Evolutionary conservation across 2,113 vertebrate species (phyloP).

Genomic region (Melierax canorus): DNA sequence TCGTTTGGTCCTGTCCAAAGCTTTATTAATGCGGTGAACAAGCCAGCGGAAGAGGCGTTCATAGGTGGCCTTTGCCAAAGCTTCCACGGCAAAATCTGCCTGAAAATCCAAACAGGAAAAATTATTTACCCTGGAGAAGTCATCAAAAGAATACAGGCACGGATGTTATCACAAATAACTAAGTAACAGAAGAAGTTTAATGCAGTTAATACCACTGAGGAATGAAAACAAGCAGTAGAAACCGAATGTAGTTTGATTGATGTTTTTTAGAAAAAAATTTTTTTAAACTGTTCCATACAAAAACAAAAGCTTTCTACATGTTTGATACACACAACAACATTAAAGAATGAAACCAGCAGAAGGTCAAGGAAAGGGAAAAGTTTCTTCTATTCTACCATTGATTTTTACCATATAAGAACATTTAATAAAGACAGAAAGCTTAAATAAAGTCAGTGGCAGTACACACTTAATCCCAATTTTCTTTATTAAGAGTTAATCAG

Average conservation of each 20-base stretch:
- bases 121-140: not conserved
- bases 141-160: not conserved
- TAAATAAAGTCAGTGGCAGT: not conserved
- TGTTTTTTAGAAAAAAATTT: not conserved
- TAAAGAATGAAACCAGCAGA: not conserved
- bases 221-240: not conserved
- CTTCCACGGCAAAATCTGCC: constrained; percentile 97
- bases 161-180: not conserved
- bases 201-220: not conserved
- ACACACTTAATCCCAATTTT: no score
- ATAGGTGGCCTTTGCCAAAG: constrained; percentile 94
- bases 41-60: constrained; percentile 98
- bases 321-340: not conserved
- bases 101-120: constrained; percentile 48
- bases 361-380: not conserved
- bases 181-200: not conserved
- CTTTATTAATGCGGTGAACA: constrained; percentile 96
- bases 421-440: not conserved
- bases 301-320: not conserved
- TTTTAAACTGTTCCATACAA: not conserved
- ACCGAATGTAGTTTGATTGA: not conserved
- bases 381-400: not conserved
- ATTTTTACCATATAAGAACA: not conserved
- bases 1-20: constrained; percentile 94
- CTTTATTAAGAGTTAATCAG: not conserved